Percentiles rank a stretch among this genome's conserved stretches.
Conservation (phyloP, 2,888 invertebrate species). For the Nesidiocoris tenuis region DNA sequence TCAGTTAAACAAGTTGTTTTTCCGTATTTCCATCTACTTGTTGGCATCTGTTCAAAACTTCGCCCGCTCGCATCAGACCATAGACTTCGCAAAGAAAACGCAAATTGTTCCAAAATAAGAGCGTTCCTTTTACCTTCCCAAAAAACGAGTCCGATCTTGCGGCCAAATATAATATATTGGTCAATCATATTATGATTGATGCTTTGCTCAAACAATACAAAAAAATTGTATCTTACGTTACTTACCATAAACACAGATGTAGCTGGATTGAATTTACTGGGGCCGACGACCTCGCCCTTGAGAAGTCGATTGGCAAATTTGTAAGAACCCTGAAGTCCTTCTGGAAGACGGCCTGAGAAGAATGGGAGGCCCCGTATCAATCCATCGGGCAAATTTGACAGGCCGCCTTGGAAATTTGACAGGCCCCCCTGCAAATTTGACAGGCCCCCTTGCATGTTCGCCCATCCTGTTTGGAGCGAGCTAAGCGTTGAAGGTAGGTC, state of each 20-base stretch:
- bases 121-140: too few species aligned
- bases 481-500: constrained; percentile 13
- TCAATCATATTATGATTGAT: too few species aligned
- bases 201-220: too few species aligned
- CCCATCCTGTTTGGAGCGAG: constrained; percentile 7
- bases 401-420: neutral
- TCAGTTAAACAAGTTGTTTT: too few species aligned
- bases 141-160: too few species aligned
- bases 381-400: constrained; percentile 13
- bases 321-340: constrained; percentile 21
- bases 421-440: constrained; percentile 2
- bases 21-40: too few species aligned
- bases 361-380: constrained; percentile 5
- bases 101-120: too few species aligned
- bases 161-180: too few species aligned
- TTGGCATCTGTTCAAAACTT: too few species aligned
- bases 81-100: too few species aligned
- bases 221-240: too few species aligned
- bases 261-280: constrained; percentile 17
- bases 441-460: constrained; percentile 6
- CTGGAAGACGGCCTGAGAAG: constrained; percentile 22
- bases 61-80: too few species aligned
- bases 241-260: constrained; percentile 15
- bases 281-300: constrained; percentile 31
- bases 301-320: constrained; percentile 36